These are phyloP conservation scores for Rattus norvegicus DNA, from an alignment of 2,113 vertebrate species.

Conservation along the genomic window GRCr8 NC_086024.1:64918001-64918500, in stretches of 20 bases:
- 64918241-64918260: neutral
- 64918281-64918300: neutral
- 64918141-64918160: neutral
- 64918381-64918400: neutral
- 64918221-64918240: neutral
- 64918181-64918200: neutral
- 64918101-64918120: conserved; percentile 1
- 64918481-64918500: neutral
- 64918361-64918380: neutral
- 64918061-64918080: conserved; percentile 12
- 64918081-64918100: neutral
- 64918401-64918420: neutral
- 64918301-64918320: neutral
- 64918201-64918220: neutral
- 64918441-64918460: neutral
- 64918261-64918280: neutral
- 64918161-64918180: conserved; percentile 1
- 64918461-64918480: neutral
- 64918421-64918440: neutral
- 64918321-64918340: neutral
- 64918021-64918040: neutral
- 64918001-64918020: neutral
- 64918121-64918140: conserved; percentile 45
- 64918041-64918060: neutral
- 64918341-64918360: neutral